Evolutionary conservation across 2,113 vertebrate species (phyloP), one percentile per base, ranked within the genome.

Genomic region (Montifringilla adamsi): DNA sequence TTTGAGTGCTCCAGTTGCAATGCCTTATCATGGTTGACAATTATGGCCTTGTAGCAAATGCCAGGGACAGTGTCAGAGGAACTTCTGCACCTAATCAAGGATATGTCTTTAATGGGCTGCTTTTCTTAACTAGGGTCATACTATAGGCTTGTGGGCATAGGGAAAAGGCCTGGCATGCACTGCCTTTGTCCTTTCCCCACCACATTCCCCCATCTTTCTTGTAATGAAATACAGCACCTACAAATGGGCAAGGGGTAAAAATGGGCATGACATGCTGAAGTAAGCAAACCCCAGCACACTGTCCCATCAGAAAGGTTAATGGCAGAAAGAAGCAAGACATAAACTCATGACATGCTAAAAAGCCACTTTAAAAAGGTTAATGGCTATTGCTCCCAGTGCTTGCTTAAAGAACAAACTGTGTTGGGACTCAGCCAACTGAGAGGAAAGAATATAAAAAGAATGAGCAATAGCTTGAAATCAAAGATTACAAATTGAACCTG

Each of bases 221-320:
- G 31, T 31, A 39, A 90, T 56, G 79, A 96, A 87, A 84, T 92
- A 93, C 24, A 91, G 66, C 0, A 0, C 37, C 59, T 90, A 85
- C 43, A 95, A 84, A 93, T 11, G 56, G 73, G 50, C 35, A 43
- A 77, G 79, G 83, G 84, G 64, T 76, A 80, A 68, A 93, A 93
- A 87, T 39, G 47, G 11, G 56, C 10, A 2, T 37, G 82, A 90
- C 47, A 15, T 67, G 86, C 96, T 96, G 94, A 96, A 88, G 88
- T 79, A 94, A 96, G 94, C 80, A 94, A 94, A 97, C 91, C 66
- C 66, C 76, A 75, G 59, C 0, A 0, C 67, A 72, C 75, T 95
- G 90, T 96, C 95, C 90, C 89, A 37, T 95, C 85, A 84, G 68
- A 94, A 87, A 95, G 86, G 95, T 95, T 97, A 96, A 97, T 88